Conservation (phyloP, 2,113 vertebrate species). For the Barbus barbus region DNA sequence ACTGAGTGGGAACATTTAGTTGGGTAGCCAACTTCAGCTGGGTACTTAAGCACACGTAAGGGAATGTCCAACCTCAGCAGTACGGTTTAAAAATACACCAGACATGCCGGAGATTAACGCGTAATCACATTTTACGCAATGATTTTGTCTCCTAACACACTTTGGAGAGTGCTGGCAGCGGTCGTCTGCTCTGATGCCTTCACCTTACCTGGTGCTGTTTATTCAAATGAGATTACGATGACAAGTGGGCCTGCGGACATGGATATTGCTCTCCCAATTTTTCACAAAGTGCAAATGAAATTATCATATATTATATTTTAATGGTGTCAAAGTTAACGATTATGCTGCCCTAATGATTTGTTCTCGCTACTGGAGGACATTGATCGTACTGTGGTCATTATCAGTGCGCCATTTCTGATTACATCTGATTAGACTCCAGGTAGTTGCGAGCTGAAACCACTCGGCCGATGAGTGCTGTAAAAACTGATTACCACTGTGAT, state of each 20-base stretch:
- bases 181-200: background rate
- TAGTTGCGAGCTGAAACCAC: too few relatives aligned
- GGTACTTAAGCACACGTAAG: background rate
- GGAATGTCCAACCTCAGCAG: background rate
- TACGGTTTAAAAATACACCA: slow-evolving; percentile 10
- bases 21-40: background rate
- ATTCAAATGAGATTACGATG: slow-evolving; percentile 16
- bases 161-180: background rate
- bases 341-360: slow-evolving; percentile 36
- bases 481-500: slow-evolving; percentile 32
- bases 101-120: background rate
- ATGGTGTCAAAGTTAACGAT: slow-evolving; percentile 39
- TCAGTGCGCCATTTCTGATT: slow-evolving; percentile 37
- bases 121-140: slow-evolving; percentile 4
- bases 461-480: slow-evolving; percentile 32
- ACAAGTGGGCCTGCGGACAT: slow-evolving; percentile 3
- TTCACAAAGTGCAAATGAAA: slow-evolving; percentile 24
- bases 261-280: slow-evolving; percentile 25
- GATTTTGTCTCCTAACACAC: background rate
- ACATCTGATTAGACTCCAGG: slow-evolving; percentile 33
- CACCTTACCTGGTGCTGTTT: slow-evolving; percentile 14
- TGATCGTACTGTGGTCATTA: slow-evolving; percentile 30
- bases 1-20: slow-evolving; percentile 21
- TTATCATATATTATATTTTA: slow-evolving; percentile 23
- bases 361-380: slow-evolving; percentile 13